phyloP scores from a whole-genome alignment of 2,888 invertebrate species.

The Cataglyphis livida region DNA sequence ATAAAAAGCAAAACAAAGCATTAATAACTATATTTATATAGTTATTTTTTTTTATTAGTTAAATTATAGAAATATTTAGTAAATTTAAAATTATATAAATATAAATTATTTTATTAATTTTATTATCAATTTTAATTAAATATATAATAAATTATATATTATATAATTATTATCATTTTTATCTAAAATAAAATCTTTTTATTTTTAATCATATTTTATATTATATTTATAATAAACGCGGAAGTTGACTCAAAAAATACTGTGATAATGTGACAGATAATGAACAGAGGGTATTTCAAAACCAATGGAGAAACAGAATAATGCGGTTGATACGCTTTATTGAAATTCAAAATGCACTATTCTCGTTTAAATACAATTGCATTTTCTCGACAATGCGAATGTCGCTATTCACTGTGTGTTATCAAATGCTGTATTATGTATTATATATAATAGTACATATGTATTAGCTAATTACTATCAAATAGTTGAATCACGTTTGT shows the following conservation, averaged over 20 bases:
- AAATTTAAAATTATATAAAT: background rate
- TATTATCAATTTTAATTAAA: no score
- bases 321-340: conserved; percentile 28
- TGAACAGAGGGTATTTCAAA: conserved; percentile 6
- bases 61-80: background rate
- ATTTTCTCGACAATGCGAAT: conserved; percentile 28
- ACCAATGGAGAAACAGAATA: background rate
- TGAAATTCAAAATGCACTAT: conserved; percentile 26
- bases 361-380: conserved; percentile 21
- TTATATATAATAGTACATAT: no score
- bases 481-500: background rate
- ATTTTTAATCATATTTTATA: background rate
- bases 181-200: background rate
- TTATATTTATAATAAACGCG: background rate
- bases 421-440: conserved; percentile 1
- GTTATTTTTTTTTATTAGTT: background rate
- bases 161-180: background rate
- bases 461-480: conserved; percentile 22
- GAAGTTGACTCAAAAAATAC: background rate
- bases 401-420: conserved; percentile 9
- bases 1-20: background rate
- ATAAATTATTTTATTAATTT: background rate
- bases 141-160: background rate
- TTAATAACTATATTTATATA: background rate
- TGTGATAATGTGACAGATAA: conserved; percentile 22